A percentile compares a stretch with the other conserved stretches of the same genome.
phyloP scores from a whole-genome alignment of 2,797 vertebrate species.

The Falco rusticolus region DNA sequence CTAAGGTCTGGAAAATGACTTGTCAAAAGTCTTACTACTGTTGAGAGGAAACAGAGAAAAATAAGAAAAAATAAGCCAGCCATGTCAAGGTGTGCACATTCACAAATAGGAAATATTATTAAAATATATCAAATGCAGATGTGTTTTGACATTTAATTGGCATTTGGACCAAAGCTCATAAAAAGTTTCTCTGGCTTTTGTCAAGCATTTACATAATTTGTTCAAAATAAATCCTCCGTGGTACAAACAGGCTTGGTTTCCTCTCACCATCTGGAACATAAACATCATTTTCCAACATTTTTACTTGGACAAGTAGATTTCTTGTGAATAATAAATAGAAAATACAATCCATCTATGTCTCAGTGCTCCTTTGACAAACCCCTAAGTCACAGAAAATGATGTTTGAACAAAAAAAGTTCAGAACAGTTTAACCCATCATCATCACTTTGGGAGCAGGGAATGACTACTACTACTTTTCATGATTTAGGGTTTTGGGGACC shows the following conservation, averaged over 20 bases:
- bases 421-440: background rate
- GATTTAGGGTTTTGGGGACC: background rate
- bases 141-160: slow-evolving; percentile 54
- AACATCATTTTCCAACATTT: background rate
- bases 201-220: slow-evolving; percentile 50
- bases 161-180: background rate
- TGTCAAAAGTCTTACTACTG: background rate
- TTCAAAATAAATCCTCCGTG: slow-evolving; percentile 21
- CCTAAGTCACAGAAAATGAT: background rate
- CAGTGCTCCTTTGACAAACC: background rate
- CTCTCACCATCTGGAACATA: background rate
- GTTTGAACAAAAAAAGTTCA: background rate
- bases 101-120: background rate
- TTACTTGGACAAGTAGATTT: slow-evolving; percentile 14
- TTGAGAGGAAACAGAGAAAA: background rate
- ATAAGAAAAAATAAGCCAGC: background rate
- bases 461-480: background rate
- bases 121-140: slow-evolving; percentile 11
- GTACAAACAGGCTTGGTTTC: slow-evolving; percentile 17
- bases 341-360: background rate
- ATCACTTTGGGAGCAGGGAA: background rate
- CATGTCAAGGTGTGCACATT: slow-evolving; percentile 15
- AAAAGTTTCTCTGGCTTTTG: background rate
- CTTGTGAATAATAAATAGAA: slow-evolving; percentile 32
- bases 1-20: slow-evolving; percentile 18